A percentile compares a stretch with the other conserved stretches of the same genome.
These are phyloP conservation scores for Calcarius ornatus DNA, from an alignment of 2,113 vertebrate species.

Conservation along the genomic window DNA sequence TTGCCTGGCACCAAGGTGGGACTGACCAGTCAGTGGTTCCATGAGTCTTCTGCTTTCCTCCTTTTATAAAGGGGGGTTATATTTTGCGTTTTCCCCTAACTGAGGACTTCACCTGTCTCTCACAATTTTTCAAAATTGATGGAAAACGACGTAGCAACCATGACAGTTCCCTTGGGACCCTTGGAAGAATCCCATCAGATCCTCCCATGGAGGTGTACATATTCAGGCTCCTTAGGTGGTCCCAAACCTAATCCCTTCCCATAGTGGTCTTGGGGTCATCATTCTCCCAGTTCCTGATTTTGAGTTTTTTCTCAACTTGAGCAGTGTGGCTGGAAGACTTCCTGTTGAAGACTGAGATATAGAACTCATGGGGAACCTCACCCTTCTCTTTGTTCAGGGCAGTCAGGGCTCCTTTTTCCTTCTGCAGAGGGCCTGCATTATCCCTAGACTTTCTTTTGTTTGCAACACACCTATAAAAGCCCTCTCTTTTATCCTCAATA, in stretches of 20 bases:
- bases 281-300: too few relatives aligned
- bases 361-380: neutral
- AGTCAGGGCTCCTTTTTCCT: neutral
- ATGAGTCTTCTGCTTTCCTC: rapidly evolving
- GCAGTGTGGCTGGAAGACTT: neutral
- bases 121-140: neutral
- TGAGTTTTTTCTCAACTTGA: neutral
- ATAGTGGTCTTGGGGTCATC: neutral
- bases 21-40: neutral
- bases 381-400: neutral
- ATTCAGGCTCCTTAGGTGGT: neutral
- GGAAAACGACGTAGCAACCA: neutral
- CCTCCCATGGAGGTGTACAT: neutral
- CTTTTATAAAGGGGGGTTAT: neutral
- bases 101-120: neutral
- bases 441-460: neutral
- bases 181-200: neutral
- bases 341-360: neutral
- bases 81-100: neutral
- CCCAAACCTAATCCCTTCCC: neutral
- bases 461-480: neutral
- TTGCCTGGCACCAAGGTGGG: neutral
- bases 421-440: neutral
- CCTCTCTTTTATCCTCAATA: too few relatives aligned
- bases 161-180: neutral